Evolutionary conservation across 2,888 invertebrate genomes (phyloP).

Genomic region (Heliconius charithonia): DNA sequence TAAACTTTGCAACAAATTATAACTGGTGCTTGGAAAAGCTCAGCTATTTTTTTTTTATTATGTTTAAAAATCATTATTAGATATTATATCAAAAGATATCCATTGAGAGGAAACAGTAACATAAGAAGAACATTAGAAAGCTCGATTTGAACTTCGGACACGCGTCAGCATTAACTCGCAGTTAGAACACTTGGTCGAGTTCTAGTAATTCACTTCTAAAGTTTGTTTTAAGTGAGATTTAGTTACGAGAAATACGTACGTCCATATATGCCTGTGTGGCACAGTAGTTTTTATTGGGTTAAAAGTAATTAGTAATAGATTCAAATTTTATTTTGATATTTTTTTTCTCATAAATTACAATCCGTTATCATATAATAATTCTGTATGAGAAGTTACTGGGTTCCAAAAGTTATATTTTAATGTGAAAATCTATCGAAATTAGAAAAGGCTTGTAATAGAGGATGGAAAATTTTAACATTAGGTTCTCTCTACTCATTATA

Average conservation of each 20-base stretch:
- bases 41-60: neutral
- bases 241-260: neutral
- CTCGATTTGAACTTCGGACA: constrained; percentile 20
- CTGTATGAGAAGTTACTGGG: too few species aligned
- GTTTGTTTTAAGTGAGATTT: constrained; percentile 11
- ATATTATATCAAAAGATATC: neutral
- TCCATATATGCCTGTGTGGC: neutral
- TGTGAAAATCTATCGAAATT: too few species aligned
- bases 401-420: too few species aligned
- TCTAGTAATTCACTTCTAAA: constrained; percentile 20
- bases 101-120: constrained; percentile 2
- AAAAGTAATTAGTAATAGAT: neutral
- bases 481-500: too few species aligned
- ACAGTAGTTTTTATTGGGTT: neutral
- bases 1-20: neutral
- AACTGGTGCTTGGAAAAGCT: too few species aligned
- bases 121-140: constrained; percentile 20
- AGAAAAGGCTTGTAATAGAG: too few species aligned
- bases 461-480: too few species aligned
- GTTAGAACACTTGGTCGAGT: constrained; percentile 10
- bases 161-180: constrained; percentile 1
- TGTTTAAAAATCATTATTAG: neutral
- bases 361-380: too few species aligned
- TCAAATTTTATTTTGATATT: too few species aligned
- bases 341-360: too few species aligned